These are phyloP conservation scores for Baryphthengus martii DNA, from an alignment of 2,113 vertebrate genomes.

Conservation along the genomic window DNA sequence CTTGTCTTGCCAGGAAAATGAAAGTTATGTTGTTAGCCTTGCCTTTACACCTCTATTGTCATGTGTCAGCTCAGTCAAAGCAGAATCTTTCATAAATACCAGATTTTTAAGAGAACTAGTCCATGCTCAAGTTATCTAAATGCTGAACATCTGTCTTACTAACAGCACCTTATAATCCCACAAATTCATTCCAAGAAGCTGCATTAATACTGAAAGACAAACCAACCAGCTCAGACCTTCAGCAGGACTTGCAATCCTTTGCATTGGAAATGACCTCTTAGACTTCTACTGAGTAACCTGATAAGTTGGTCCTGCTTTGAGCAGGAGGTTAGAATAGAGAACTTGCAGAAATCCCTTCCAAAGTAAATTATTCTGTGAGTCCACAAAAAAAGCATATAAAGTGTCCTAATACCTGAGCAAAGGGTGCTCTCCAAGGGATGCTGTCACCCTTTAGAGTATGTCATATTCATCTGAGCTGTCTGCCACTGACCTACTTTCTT, in stretches of 20 bases:
- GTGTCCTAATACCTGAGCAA: neutral
- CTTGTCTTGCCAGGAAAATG: neutral
- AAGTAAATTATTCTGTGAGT: neutral
- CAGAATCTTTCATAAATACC: neutral
- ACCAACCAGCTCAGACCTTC: neutral
- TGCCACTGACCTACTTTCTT: neutral
- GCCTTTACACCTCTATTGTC: neutral
- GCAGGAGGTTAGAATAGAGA: neutral
- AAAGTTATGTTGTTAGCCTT: neutral
- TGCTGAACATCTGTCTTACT: neutral
- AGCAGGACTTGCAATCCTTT: neutral
- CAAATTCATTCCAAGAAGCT: neutral
- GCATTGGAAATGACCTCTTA: neutral
- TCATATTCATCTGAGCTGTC: neutral
- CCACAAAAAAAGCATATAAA: neutral
- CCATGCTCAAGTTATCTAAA: neutral
- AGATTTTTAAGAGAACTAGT: neutral
- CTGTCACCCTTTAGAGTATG: neutral
- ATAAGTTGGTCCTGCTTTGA: neutral
- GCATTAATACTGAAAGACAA: neutral
- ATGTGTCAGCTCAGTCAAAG: neutral
- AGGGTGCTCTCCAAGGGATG: neutral
- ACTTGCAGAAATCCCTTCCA: neutral
- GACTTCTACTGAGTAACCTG: accelerated
- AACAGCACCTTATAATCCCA: neutral